These are phyloP conservation scores for Stomatorhinus ivindoensis DNA, from an alignment of 2,113 vertebrate genomes.

Conservation along the genomic window DNA sequence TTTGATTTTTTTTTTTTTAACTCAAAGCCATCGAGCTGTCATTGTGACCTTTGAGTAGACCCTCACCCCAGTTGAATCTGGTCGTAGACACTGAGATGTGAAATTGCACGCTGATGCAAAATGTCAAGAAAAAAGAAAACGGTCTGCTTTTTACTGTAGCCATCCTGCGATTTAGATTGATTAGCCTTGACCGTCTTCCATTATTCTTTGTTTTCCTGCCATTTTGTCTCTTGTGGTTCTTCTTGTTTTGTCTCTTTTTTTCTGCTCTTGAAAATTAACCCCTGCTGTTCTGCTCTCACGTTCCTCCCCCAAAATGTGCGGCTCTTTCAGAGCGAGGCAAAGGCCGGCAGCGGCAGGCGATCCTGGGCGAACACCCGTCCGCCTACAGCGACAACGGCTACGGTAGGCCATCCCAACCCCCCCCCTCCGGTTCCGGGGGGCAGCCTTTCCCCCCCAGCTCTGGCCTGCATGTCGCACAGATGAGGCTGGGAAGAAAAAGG, in stretches of 20 bases:
- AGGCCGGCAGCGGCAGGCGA: conserved; percentile 88
- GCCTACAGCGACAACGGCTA: conserved; percentile 83
- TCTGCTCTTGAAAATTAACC: not conserved
- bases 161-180: not conserved
- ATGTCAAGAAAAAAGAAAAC: conserved; percentile 15
- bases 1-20: not conserved
- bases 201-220: not conserved
- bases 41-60: conserved; percentile 28
- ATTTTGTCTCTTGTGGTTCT: conserved; percentile 9
- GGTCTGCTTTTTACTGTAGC: not conserved
- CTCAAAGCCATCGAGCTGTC: not conserved
- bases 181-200: conserved; percentile 1
- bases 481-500: not conserved
- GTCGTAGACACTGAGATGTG: conserved; percentile 15
- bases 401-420: conserved; percentile 62
- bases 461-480: not conserved
- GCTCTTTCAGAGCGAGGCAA: conserved; percentile 80
- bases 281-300: not conserved
- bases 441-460: conserved; percentile 56
- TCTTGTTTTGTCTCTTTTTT: not conserved
- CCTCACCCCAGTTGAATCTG: not conserved
- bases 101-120: conserved; percentile 21
- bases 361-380: conserved; percentile 92
- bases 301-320: conserved; percentile 13
- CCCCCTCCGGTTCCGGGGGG: conserved; percentile 39